Evolutionary conservation across 2,113 vertebrate genomes (phyloP).

Genomic region (Poecilia latipinna): DNA sequence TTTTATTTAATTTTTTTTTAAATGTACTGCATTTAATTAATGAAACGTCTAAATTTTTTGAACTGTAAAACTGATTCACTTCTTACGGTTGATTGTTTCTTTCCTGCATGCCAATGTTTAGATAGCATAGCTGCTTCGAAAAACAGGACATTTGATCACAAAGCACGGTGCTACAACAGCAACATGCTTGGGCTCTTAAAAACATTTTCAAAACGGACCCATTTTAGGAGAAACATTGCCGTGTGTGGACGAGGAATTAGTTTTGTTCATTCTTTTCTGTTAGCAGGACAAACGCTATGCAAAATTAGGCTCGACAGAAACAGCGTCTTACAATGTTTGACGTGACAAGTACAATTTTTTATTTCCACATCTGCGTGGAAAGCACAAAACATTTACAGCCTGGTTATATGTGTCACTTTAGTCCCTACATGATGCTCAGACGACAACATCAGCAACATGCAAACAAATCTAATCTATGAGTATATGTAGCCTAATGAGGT

Average conservation of each 20-base stretch:
- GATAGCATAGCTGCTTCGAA: neutral
- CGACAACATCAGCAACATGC: neutral
- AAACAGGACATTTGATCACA: neutral
- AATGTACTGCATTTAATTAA: neutral
- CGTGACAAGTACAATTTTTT: neutral
- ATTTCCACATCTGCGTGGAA: too few relatives aligned
- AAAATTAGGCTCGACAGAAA: neutral
- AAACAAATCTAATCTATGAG: neutral
- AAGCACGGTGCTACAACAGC: too few relatives aligned
- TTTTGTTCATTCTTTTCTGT: neutral
- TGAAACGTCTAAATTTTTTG: neutral
- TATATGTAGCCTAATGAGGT: neutral
- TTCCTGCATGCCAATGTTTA: neutral
- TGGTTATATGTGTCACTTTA: neutral
- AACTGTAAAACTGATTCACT: neutral
- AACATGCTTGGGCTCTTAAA: neutral
- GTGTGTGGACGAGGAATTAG: too few relatives aligned
- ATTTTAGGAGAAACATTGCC: too few relatives aligned
- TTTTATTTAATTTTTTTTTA: neutral
- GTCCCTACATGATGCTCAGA: neutral
- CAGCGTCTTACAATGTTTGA: neutral
- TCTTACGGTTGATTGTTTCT: neutral
- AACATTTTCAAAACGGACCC: too few relatives aligned
- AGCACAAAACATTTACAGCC: neutral
- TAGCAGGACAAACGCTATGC: neutral